A percentile compares a stretch with the other conserved stretches of the same genome.
These are phyloP conservation scores for Orius laevigatus DNA, from an alignment of 1,140 invertebrate species.

Conservation along the genomic window DNA sequence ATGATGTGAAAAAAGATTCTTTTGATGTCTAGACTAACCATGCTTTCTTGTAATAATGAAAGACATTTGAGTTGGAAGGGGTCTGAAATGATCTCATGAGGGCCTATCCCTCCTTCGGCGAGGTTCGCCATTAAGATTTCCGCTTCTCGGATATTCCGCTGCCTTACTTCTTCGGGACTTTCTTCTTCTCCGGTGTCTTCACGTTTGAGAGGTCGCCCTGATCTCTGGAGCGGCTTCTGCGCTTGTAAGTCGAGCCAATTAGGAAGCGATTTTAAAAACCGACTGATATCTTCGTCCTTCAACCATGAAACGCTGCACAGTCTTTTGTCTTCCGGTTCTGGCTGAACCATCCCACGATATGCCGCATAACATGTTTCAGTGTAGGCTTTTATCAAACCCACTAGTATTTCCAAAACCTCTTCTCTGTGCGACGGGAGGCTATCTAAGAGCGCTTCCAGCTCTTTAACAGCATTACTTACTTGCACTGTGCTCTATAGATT, in stretches of 20 bases:
- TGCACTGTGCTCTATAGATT: constrained; percentile 50
- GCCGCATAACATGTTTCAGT: constrained; percentile 57
- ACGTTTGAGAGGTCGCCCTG: constrained; percentile 25
- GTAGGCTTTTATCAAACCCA: constrained; percentile 52
- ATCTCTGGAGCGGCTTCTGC: constrained; percentile 25
- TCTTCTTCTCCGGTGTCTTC: constrained; percentile 43
- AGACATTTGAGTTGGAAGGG: constrained; percentile 60
- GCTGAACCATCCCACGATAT: constrained; percentile 60
- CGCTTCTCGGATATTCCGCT: constrained; percentile 72
- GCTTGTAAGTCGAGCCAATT: constrained; percentile 65
- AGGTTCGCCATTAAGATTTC: constrained; percentile 80
- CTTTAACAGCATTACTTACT: constrained; percentile 50
- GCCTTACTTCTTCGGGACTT: constrained; percentile 58
- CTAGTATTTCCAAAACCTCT: constrained; percentile 49
- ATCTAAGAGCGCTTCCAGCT: constrained; percentile 49
- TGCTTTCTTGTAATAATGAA: constrained; percentile 79
- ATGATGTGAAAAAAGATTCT: neutral
- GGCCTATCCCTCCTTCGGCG: constrained; percentile 65
- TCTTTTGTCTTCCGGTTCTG: constrained; percentile 59
- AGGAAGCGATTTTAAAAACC: constrained; percentile 71
- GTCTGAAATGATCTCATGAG: constrained; percentile 69
- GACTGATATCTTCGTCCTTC: constrained; percentile 84
- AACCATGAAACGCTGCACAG: constrained; percentile 82
- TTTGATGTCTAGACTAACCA: constrained; percentile 39
- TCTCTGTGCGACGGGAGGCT: constrained; percentile 53